These are phyloP conservation scores for Enteromius afrohamiltoni DNA, from an alignment of 2,797 vertebrate species.

Conservation along the genomic window DNA sequence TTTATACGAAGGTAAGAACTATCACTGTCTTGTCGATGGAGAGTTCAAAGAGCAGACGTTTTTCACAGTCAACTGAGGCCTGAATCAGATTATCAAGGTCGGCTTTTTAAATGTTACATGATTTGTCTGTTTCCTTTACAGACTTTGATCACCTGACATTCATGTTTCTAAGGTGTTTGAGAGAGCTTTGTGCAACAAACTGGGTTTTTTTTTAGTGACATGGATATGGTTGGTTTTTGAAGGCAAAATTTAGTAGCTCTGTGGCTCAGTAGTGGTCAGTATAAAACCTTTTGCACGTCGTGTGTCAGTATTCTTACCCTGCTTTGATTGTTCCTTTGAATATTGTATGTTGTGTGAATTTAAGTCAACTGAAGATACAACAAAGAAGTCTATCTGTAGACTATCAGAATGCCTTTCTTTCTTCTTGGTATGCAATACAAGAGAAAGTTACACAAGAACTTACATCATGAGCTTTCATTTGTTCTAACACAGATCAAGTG, in stretches of 20 bases:
- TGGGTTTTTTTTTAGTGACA: constrained; percentile 21
- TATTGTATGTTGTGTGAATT: not conserved
- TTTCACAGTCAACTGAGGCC: not conserved
- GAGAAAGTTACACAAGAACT: not conserved
- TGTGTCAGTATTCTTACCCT: not conserved
- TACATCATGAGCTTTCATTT: not conserved
- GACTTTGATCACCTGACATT: constrained; percentile 46
- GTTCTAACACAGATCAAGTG: not conserved
- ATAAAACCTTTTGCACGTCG: constrained; percentile 5
- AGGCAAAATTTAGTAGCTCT: constrained; percentile 14
- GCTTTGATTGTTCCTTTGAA: constrained; percentile 13
- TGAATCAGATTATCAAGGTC: constrained; percentile 31
- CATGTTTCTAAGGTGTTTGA: constrained; percentile 30
- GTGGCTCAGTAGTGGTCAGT: constrained; percentile 7
- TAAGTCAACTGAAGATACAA: not conserved
- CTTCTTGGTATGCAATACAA: not conserved
- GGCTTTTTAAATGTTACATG: constrained; percentile 34
- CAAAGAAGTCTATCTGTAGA: not conserved
- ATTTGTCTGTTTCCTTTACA: constrained; percentile 15
- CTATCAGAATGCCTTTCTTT: not conserved
- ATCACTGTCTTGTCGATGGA: constrained; percentile 3
- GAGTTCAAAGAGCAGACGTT: not conserved
- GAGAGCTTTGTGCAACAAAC: constrained; percentile 13
- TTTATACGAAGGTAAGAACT: constrained; percentile 53
- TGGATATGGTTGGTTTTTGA: constrained; percentile 14